Evolutionary conservation across 2,113 vertebrate genomes (phyloP).

Genomic region (Dicrurus megarhynchus): DNA sequence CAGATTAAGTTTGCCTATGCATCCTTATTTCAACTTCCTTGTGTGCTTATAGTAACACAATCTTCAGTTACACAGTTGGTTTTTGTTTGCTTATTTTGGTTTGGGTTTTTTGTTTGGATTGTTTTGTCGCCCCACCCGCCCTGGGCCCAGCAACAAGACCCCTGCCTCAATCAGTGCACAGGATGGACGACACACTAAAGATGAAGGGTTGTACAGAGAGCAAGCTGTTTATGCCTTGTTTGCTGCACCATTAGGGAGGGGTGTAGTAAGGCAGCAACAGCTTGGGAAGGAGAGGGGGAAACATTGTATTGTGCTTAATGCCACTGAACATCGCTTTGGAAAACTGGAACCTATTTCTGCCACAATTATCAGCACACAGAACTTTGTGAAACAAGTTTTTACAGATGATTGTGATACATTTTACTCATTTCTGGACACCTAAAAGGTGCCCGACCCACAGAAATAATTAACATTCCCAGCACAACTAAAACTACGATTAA

Average conservation of each 20-base stretch:
- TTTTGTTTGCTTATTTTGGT: not conserved
- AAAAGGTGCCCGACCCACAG: not conserved
- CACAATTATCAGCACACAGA: conserved; percentile 1
- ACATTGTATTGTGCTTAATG: not conserved
- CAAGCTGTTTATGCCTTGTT: not conserved
- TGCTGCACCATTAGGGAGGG: not conserved
- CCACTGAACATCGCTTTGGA: not conserved
- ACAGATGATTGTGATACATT: not conserved
- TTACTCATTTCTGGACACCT: not conserved
- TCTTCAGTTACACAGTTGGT: not conserved
- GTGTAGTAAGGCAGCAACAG: not conserved
- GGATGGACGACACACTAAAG: conserved; percentile 44
- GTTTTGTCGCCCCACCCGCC: not conserved
- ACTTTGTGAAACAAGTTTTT: not conserved
- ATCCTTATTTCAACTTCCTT: conserved; percentile 45
- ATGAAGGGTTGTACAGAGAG: not conserved
- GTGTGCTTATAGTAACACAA: not conserved
- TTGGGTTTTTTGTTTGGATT: not conserved
- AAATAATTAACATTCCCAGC: conserved; percentile 2
- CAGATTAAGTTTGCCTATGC: conserved; percentile 48
- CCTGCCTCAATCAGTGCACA: conserved; percentile 68
- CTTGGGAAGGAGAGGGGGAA: not conserved
- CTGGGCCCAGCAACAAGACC: not conserved
- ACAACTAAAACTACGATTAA: not conserved
- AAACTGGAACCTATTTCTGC: not conserved